Percentiles rank a stretch among this genome's conserved stretches.
phyloP scores from a whole-genome alignment of 2,113 vertebrate species.

The Phodopus roborovskii region DNA sequence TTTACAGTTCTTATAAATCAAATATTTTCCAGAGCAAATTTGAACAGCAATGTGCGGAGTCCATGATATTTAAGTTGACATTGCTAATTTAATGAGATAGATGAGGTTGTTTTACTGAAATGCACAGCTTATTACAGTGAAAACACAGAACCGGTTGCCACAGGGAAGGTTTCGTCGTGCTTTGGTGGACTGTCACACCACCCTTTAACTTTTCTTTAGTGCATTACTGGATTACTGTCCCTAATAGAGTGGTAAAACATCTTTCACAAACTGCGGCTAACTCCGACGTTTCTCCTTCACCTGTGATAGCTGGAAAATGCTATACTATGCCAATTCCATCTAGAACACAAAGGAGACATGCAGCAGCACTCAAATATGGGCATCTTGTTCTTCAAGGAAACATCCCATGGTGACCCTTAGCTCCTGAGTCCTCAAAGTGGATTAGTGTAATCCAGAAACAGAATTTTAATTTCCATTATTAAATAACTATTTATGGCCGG shows the following conservation, averaged over 20 bases:
- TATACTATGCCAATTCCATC: not conserved
- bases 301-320: not conserved
- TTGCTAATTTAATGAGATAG: constrained; percentile 59
- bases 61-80: constrained; percentile 62
- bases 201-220: constrained; percentile 35
- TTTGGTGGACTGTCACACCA: constrained; percentile 16
- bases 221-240: not conserved
- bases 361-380: not conserved
- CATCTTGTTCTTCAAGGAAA: constrained; percentile 16
- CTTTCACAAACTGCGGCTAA: not conserved
- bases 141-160: constrained; percentile 20
- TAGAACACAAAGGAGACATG: not conserved
- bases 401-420: not conserved
- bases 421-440: constrained; percentile 22
- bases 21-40: constrained; percentile 46
- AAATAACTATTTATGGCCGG: constrained; percentile 7
- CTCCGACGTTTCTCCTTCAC: constrained; percentile 21
- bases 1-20: constrained; percentile 39
- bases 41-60: not conserved
- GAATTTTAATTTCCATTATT: constrained; percentile 47
- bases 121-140: constrained; percentile 4
- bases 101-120: constrained; percentile 51
- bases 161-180: not conserved
- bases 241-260: not conserved
- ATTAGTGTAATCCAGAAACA: not conserved